Conservation (phyloP, 2,797 vertebrate genomes). For the Arremon aurantiirostris region DNA sequence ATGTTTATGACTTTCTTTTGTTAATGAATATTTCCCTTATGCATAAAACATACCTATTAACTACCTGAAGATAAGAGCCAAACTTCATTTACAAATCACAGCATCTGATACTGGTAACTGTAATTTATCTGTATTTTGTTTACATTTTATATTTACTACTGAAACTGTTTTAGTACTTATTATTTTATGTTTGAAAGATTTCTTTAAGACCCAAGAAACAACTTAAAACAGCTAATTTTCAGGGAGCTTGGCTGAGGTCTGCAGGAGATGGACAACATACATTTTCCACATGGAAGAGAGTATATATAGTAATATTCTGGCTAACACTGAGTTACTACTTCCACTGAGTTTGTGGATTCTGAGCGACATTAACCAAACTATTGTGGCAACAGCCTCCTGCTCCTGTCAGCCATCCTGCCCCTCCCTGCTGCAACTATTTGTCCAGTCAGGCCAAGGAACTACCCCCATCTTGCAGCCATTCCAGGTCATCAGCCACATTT, state of each 20-base stretch:
- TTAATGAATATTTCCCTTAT: background rate
- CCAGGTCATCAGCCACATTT: background rate
- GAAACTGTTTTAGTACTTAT: background rate
- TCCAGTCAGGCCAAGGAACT: background rate
- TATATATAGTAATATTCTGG: background rate
- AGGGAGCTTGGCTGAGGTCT: background rate
- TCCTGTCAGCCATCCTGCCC: background rate
- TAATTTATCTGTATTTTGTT: background rate
- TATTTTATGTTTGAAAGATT: background rate
- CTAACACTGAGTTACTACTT: background rate
- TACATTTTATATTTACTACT: background rate
- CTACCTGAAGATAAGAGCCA: background rate
- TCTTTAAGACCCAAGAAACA: background rate
- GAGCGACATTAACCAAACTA: background rate
- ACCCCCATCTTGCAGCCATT: background rate
- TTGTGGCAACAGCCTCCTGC: background rate
- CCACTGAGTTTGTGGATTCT: background rate
- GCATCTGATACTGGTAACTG: background rate
- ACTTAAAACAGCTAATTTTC: background rate
- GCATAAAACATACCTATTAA: background rate
- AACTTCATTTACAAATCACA: background rate
- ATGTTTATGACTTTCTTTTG: background rate
- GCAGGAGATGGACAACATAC: background rate
- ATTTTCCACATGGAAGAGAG: background rate
- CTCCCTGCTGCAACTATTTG: background rate